Conservation (phyloP, 2,113 vertebrate species). For the Salvelinus alpinus region DNA sequence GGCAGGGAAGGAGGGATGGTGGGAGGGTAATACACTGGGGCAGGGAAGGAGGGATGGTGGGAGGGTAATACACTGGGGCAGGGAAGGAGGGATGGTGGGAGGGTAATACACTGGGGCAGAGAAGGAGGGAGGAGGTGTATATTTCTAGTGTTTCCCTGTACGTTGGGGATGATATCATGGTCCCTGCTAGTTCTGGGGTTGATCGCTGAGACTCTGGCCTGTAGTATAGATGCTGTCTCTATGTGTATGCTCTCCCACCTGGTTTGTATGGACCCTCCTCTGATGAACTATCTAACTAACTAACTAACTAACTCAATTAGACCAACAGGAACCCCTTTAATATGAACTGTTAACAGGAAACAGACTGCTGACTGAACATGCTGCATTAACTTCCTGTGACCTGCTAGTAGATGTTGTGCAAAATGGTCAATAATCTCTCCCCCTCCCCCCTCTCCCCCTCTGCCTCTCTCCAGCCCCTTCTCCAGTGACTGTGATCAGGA, state of each 20-base stretch:
- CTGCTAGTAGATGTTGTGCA: constrained; percentile 17
- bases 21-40: too few species aligned
- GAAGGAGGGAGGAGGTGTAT: not conserved
- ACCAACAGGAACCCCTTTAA: constrained; percentile 28
- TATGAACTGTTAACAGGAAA: constrained; percentile 55
- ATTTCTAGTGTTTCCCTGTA: too few species aligned
- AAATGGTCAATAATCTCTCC: not conserved
- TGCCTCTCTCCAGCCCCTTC: constrained; percentile 83
- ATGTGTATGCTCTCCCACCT: not conserved
- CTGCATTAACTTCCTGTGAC: constrained; percentile 69
- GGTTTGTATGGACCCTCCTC: too few species aligned
- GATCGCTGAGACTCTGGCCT: not conserved
- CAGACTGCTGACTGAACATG: constrained; percentile 37
- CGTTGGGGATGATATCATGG: not conserved
- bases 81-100: not conserved
- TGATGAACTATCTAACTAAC: too few species aligned
- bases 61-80: too few species aligned
- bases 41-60: too few species aligned
- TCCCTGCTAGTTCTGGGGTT: not conserved
- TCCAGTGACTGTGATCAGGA: constrained; percentile 86
- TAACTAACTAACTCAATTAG: too few species aligned
- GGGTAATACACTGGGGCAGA: constrained; percentile 16
- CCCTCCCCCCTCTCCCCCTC: constrained; percentile 26
- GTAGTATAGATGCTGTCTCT: not conserved
- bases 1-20: too few species aligned